phyloP scores from a whole-genome alignment of 1,140 invertebrate species.

The Diachasma alloeum region DNA sequence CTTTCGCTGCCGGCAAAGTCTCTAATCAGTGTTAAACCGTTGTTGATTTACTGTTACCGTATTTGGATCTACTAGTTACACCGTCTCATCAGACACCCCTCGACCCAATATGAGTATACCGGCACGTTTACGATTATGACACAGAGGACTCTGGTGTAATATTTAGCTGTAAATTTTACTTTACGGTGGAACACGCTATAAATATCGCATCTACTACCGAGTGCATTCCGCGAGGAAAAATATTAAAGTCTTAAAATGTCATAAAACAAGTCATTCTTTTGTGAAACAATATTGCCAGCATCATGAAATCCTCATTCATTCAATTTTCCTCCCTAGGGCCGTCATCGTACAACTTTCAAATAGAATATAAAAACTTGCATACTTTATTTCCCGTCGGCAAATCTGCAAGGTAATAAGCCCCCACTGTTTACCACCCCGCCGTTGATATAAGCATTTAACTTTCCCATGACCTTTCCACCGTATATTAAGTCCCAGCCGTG shows the following conservation, averaged over 20 bases:
- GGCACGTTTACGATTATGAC: slow-evolving; percentile 9
- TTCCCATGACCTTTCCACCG: background rate
- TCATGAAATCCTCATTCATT: background rate
- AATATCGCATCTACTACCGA: background rate
- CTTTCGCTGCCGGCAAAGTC: background rate
- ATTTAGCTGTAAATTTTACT: background rate
- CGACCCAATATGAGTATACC: slow-evolving; percentile 6
- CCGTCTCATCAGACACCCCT: slow-evolving; percentile 6
- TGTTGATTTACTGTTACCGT: slow-evolving; percentile 24
- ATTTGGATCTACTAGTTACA: background rate
- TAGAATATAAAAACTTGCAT: background rate
- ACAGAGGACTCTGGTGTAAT: background rate
- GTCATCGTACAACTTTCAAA: background rate
- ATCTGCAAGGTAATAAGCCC: background rate
- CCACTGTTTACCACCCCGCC: background rate
- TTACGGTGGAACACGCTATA: background rate
- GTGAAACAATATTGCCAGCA: background rate
- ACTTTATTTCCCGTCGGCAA: background rate
- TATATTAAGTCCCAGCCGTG: background rate
- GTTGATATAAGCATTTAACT: background rate
- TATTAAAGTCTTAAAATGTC: background rate
- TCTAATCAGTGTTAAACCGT: slow-evolving; percentile 26
- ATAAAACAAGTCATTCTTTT: background rate
- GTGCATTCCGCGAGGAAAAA: background rate
- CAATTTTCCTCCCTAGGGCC: background rate